Conservation (phyloP, 2,113 vertebrate genomes). For the Poicephalus gulielmi region DNA sequence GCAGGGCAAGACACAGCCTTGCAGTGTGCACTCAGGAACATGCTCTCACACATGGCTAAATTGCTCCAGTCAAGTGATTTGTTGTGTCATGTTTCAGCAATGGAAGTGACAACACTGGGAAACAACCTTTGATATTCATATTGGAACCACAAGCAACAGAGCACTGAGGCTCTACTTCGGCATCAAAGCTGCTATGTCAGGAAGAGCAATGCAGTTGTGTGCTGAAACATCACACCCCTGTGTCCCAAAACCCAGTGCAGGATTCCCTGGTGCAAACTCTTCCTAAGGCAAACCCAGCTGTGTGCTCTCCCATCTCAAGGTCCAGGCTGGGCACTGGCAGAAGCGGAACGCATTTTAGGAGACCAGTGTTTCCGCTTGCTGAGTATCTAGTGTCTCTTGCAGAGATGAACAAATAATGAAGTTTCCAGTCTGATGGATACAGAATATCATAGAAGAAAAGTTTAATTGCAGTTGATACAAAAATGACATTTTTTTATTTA, state of each 20-base stretch:
- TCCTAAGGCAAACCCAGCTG: background rate
- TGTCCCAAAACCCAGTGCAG: background rate
- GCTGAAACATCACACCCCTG: background rate
- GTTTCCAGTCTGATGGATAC: background rate
- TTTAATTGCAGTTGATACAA: background rate
- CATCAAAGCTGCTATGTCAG: background rate
- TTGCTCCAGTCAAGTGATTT: background rate
- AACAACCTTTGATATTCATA: background rate
- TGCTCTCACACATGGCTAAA: fast-evolving
- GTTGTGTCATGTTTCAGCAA: background rate
- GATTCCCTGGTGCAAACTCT: background rate
- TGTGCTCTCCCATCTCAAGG: background rate
- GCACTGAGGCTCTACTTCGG: background rate
- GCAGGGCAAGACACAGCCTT: fast-evolving
- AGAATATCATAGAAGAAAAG: background rate
- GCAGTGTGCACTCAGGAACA: fast-evolving
- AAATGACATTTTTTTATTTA: background rate
- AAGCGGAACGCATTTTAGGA: background rate
- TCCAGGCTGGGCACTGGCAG: background rate
- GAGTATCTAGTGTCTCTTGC: background rate
- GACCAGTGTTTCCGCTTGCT: background rate
- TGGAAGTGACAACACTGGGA: background rate
- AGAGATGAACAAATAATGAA: background rate
- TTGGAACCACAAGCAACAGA: background rate
- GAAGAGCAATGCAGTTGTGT: background rate